phyloP scores from a whole-genome alignment of 2,888 invertebrate species.

The Colletes collaris region DNA sequence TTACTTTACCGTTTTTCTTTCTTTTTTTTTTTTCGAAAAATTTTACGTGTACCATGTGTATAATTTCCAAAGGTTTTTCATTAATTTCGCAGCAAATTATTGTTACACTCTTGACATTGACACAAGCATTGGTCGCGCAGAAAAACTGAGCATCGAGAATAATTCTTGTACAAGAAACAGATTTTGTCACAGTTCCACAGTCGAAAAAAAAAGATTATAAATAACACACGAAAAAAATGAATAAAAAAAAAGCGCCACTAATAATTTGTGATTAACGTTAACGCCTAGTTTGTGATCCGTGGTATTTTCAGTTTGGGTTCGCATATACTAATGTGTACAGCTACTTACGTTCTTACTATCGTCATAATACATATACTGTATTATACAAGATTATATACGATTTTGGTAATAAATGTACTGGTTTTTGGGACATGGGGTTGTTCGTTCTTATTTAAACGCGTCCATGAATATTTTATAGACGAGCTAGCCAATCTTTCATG shows the following conservation, averaged over 20 bases:
- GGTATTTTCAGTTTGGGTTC: conserved; percentile 31
- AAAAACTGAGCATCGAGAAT: background rate
- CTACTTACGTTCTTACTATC: conserved; percentile 39
- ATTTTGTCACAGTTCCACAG: background rate
- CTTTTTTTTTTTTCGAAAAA: background rate
- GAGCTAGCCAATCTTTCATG: no score
- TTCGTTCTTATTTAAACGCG: conserved; percentile 58
- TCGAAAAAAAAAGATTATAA: conserved; percentile 12
- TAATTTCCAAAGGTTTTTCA: no score
- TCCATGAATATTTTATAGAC: conserved; percentile 20
- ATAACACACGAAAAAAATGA: conserved; percentile 21
- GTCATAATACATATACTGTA: conserved; percentile 52
- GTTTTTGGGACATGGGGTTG: conserved; percentile 62
- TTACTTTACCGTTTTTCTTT: background rate
- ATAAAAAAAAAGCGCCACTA: conserved; percentile 37
- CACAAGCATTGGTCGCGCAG: conserved; percentile 4
- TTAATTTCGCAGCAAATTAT: background rate
- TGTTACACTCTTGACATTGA: background rate
- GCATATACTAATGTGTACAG: conserved; percentile 52
- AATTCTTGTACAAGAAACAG: conserved; percentile 4
- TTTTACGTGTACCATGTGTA: no score
- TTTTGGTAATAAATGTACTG: conserved; percentile 65
- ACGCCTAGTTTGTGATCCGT: conserved; percentile 24
- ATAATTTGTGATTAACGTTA: conserved; percentile 48
- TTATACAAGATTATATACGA: conserved; percentile 50